Percentiles rank a stretch among this genome's conserved stretches.
Evolutionary conservation across 2,888 invertebrate genomes (phyloP).

Genomic region (Tenthredo amoena): DNA sequence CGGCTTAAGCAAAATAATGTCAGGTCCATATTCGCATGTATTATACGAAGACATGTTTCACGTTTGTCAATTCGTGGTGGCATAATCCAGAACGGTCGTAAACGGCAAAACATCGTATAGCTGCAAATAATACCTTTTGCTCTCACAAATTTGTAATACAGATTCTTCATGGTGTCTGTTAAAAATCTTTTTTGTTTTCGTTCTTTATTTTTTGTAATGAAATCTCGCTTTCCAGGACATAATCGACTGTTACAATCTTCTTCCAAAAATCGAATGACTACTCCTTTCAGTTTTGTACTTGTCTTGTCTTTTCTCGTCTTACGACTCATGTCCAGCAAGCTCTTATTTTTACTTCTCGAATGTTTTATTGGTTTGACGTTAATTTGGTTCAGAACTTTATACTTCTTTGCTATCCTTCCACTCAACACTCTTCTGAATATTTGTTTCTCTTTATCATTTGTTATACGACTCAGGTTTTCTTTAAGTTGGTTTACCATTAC

Average conservation of each 20-base stretch:
- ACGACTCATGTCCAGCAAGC: not conserved
- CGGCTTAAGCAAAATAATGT: constrained; percentile 47
- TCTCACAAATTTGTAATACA: constrained; percentile 56
- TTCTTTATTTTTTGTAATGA: constrained; percentile 1
- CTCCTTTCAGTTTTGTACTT: not conserved
- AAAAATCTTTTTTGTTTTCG: constrained; percentile 51
- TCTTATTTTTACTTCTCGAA: not conserved
- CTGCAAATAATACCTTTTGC: constrained; percentile 42
- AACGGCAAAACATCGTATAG: constrained; percentile 56
- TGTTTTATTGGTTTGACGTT: not conserved
- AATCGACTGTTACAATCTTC: constrained; percentile 13
- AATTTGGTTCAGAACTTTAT: not conserved
- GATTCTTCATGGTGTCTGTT: constrained; percentile 49
- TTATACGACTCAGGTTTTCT: not conserved
- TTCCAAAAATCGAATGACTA: constrained; percentile 18
- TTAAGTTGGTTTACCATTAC: not conserved
- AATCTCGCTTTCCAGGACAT: constrained; percentile 9
- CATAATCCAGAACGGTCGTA: constrained; percentile 60
- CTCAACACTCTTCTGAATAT: constrained; percentile 31
- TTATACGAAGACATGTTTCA: constrained; percentile 58
- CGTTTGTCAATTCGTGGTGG: constrained; percentile 54
- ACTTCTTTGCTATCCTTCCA: not conserved
- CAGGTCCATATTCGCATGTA: constrained; percentile 56
- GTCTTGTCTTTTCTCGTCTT: not conserved
- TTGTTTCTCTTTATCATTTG: constrained; percentile 1